Percentiles rank a stretch among this genome's conserved stretches.
These are phyloP conservation scores for Macrobrachium rosenbergii DNA, from an alignment of 1,140 invertebrate species.

Conservation along the genomic window DNA sequence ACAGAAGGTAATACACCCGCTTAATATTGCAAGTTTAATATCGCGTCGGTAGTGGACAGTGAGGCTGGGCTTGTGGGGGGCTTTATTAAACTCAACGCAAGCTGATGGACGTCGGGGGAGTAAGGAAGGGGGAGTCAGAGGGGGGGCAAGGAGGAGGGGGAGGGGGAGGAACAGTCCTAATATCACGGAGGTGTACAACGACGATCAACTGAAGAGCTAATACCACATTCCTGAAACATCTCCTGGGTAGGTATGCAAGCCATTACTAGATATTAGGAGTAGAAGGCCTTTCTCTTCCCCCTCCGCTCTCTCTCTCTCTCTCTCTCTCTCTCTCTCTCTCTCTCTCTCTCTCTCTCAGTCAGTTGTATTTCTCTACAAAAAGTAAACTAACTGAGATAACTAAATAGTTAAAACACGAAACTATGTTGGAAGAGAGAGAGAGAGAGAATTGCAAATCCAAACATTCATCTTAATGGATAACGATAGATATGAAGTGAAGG, in stretches of 20 bases:
- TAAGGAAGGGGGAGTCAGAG: too few relatives aligned
- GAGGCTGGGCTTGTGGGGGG: constrained; percentile 52
- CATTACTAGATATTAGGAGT: constrained; percentile 59
- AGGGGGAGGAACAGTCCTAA: constrained; percentile 16
- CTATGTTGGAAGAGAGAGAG: too few relatives aligned
- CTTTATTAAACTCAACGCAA: constrained; percentile 60
- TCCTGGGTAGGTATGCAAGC: constrained; percentile 53
- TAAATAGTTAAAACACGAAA: too few relatives aligned
- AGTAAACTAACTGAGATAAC: too few relatives aligned
- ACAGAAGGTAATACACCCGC: constrained; percentile 61
- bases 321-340: too few relatives aligned
- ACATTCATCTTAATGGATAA: too few relatives aligned
- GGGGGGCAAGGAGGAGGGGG: too few relatives aligned
- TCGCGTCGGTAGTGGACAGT: constrained; percentile 60
- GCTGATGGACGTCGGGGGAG: constrained; percentile 50
- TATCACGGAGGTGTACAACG: constrained; percentile 34
- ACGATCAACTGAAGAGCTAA: constrained; percentile 52
- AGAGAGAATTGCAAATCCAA: too few relatives aligned
- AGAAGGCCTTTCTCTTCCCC: constrained; percentile 27
- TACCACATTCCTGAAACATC: constrained; percentile 62
- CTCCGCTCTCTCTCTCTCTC: too few relatives aligned
- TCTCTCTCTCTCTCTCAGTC: too few relatives aligned
- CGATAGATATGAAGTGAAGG: too few relatives aligned
- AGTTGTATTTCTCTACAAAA: too few relatives aligned
- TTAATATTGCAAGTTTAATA: constrained; percentile 64